Conservation (phyloP, 2,888 invertebrate species). For the Troides oblongomaculatus region DNA sequence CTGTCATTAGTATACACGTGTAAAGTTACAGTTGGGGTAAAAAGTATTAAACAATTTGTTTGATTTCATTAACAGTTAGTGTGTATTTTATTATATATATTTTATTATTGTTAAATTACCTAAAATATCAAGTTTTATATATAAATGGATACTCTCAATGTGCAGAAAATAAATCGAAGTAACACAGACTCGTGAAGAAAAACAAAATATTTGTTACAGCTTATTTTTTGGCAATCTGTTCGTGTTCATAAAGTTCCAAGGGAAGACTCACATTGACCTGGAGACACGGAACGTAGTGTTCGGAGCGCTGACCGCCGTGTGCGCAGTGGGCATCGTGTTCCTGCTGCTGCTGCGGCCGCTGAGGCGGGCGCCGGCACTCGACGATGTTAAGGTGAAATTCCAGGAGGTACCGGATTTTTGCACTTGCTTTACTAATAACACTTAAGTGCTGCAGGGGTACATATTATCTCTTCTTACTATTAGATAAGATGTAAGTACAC, state of each 20-base stretch:
- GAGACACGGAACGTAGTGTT: constrained; percentile 89
- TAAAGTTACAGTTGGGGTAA: too few relatives aligned
- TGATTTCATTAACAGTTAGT: too few relatives aligned
- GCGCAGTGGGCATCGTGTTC: constrained; percentile 85
- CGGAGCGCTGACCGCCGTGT: constrained; percentile 87
- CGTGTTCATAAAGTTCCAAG: constrained; percentile 94
- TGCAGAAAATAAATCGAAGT: too few relatives aligned
- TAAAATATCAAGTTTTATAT: too few relatives aligned
- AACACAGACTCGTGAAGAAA: too few relatives aligned
- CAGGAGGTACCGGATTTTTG: constrained; percentile 22
- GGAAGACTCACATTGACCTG: constrained; percentile 85
- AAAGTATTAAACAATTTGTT: too few relatives aligned
- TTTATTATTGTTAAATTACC: too few relatives aligned
- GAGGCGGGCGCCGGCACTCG: constrained; percentile 59
- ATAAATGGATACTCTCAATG: too few relatives aligned
- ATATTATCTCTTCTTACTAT: too few relatives aligned
- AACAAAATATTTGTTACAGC: constrained; percentile 76
- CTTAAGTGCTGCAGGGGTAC: not conserved
- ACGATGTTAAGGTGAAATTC: constrained; percentile 65
- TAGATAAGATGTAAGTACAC: too few relatives aligned
- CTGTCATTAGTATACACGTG: too few relatives aligned
- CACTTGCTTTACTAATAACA: constrained; percentile 12
- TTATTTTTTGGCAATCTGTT: constrained; percentile 97
- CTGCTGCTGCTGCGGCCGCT: constrained; percentile 82
- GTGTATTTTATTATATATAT: too few relatives aligned